Evolutionary conservation across 2,888 invertebrate species (phyloP).

Genomic region (Miltochrista miniata): DNA sequence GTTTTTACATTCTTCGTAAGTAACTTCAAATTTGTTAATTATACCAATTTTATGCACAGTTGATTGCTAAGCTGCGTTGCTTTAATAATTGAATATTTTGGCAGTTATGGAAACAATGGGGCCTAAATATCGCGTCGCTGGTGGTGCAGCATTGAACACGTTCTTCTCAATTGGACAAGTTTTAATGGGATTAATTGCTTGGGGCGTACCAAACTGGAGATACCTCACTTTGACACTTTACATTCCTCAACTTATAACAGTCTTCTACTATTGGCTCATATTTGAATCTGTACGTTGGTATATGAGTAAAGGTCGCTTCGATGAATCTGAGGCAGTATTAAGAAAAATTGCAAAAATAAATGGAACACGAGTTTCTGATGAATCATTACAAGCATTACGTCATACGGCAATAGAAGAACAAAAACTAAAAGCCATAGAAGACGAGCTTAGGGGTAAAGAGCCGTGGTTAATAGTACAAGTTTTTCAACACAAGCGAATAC

Average conservation of each 20-base stretch:
- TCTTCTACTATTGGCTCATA: conserved; percentile 86
- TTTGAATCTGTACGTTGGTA: conserved; percentile 91
- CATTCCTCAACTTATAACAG: conserved; percentile 85
- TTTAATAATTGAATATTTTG: neutral
- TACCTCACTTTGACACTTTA: conserved; percentile 86
- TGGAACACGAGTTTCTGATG: conserved; percentile 56
- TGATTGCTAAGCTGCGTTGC: neutral
- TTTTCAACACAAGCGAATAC: conserved; percentile 42
- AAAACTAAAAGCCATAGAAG: conserved; percentile 20
- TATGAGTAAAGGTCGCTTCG: conserved; percentile 85
- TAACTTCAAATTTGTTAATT: conserved; percentile 11
- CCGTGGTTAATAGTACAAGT: conserved; percentile 57
- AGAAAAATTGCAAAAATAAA: conserved; percentile 85
- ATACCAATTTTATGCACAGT: too few species aligned
- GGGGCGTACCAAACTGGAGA: conserved; percentile 87
- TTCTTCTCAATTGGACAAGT: conserved; percentile 89
- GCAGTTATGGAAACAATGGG: conserved; percentile 90
- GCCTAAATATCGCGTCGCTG: conserved; percentile 86
- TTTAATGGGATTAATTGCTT: conserved; percentile 86
- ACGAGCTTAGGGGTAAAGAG: conserved; percentile 24
- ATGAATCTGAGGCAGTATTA: conserved; percentile 85
- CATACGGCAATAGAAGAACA: conserved; percentile 46
- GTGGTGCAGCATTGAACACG: conserved; percentile 86
- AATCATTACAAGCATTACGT: conserved; percentile 50
- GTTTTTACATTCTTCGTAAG: conserved; percentile 87